phyloP scores from a whole-genome alignment of 1,140 invertebrate species.

The Polyergus mexicanus region DNA sequence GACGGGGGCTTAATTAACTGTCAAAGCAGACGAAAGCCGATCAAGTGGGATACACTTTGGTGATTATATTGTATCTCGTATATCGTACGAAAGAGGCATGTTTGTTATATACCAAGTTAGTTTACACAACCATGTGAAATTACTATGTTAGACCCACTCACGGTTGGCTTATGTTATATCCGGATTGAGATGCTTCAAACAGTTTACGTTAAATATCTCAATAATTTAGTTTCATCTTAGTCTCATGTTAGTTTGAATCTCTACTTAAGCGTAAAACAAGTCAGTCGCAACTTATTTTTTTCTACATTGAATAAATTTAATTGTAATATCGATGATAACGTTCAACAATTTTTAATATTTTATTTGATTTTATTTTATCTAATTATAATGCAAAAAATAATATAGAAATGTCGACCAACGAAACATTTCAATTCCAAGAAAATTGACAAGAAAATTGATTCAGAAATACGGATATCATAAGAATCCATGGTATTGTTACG shows the following conservation, averaged over 20 bases:
- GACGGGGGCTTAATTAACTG: constrained; percentile 26
- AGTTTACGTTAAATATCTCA: constrained; percentile 1
- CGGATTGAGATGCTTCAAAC: background rate
- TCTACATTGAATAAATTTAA: background rate
- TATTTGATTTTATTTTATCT: background rate
- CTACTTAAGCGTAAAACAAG: background rate
- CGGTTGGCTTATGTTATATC: constrained; percentile 7
- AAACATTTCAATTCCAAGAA: constrained; percentile 15
- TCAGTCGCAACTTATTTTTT: background rate
- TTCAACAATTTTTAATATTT: background rate
- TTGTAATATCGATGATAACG: background rate
- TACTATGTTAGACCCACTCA: background rate
- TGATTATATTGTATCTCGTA: constrained; percentile 18
- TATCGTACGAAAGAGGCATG: background rate
- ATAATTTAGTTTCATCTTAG: background rate
- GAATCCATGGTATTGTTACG: constrained; percentile 25
- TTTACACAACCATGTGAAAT: constrained; percentile 20
- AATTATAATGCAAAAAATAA: background rate
- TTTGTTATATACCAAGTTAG: background rate
- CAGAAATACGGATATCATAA: constrained; percentile 20
- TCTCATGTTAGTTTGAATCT: background rate
- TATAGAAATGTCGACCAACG: background rate
- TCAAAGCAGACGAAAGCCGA: constrained; percentile 38
- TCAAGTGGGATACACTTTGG: background rate
- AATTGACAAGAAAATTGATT: constrained; percentile 47